Evolutionary conservation across 1,140 invertebrate species (phyloP), one percentile per base, ranked within the genome.

Genomic region (Achatina immaculata): DNA sequence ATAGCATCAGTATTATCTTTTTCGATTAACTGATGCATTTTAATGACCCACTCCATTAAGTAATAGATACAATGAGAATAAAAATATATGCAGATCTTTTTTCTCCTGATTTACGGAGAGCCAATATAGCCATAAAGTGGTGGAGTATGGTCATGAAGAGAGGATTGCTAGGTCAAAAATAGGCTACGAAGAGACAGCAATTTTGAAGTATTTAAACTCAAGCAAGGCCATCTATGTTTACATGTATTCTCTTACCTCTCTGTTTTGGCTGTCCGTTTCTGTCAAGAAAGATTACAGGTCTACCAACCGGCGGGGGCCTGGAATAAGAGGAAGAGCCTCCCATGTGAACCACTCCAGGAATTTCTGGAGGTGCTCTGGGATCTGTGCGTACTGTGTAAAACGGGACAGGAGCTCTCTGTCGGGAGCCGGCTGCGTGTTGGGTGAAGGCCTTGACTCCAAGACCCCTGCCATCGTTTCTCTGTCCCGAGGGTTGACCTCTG

Each of bases 371-470:
- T 28, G n/a, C 58, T 14, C 82, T 40, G 62, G 79, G 82, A 42
- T 81, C 80, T 2, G 78, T 34, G 40, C 82, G n/a, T 7, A 83
- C 14, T 0, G 82, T 83, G 76, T 81, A 83, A 77, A 83, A 83
- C 6, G 43, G 73, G 4, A 83, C 66, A 24, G 82, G 82, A 2
- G 79, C 76, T 24, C 82, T 51, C 11, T 65, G 68, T n/a, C 82
- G 78, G 0, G 66, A 21, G 16, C 43, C 0, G 6, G 45, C 28
- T 0, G 76, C 78, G 48, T 83, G 72, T 38, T 83, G 82, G 55
- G 82, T 83, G 74, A 69, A 80, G 38, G 82, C 73, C 40, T 83
- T 83, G 36, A 51, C 51, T 36, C 40, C 40, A 3, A 58, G 80
- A 0, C 34, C 31, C 0, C 24, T 14, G 42, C 16, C 24, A 9